Evolutionary conservation across 2,797 vertebrate species (phyloP).

Genomic region (Silurus aristotelis): DNA sequence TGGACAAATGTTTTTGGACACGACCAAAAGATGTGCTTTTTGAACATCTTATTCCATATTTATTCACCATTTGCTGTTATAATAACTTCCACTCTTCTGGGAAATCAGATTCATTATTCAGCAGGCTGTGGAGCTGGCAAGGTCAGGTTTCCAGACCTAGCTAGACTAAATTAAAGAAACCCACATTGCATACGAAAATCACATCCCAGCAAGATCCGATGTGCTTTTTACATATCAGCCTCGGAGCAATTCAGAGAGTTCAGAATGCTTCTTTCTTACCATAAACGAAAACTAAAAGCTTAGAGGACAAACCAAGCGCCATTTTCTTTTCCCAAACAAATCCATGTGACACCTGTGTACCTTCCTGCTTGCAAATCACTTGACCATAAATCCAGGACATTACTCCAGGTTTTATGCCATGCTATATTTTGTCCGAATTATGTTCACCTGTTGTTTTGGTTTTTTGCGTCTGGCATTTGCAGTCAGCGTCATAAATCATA

Average conservation of each 20-base stretch:
- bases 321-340: background rate
- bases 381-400: slow-evolving; percentile 39
- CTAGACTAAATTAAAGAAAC: slow-evolving; percentile 2
- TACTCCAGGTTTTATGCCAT: slow-evolving; percentile 33
- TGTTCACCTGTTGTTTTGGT: slow-evolving; percentile 20
- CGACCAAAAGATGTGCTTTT: too few species aligned
- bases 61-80: too few species aligned
- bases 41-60: too few species aligned
- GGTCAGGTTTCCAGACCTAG: slow-evolving; percentile 22
- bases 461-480: slow-evolving; percentile 30
- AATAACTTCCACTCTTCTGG: too few species aligned
- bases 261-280: background rate
- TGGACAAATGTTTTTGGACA: too few species aligned
- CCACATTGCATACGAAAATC: slow-evolving; percentile 49
- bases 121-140: background rate
- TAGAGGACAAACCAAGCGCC: background rate
- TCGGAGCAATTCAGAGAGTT: background rate
- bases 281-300: background rate
- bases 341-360: slow-evolving; percentile 24
- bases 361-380: slow-evolving; percentile 8
- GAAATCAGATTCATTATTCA: background rate
- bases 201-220: slow-evolving; percentile 39
- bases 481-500: slow-evolving; percentile 30
- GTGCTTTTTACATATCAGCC: background rate
- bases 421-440: slow-evolving; percentile 37